Base-by-base conservation (phyloP, 2,113 vertebrate genomes). In the Malurus cyaneus region DNA sequence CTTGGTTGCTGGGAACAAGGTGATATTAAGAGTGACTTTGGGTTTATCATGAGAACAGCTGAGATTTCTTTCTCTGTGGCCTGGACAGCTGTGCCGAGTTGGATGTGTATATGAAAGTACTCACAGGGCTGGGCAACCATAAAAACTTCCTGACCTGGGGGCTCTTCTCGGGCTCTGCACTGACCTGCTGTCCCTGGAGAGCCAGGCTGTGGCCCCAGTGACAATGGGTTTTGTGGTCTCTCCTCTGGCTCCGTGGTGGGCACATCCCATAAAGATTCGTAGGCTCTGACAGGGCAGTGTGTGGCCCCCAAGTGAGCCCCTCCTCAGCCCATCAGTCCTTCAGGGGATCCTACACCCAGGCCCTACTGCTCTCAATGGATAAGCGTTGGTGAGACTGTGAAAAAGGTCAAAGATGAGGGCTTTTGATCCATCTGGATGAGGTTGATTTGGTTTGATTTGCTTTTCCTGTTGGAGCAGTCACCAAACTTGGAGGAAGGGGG, bases 41-140 rank as follows among this genome's bases (percentile, higher is more conserved):
- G 28, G 11, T 42, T 94, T 91, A 56, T 78, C 64, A 28, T 28
- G 61, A 82, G 69, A 91, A 29, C 69, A 84, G 87, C 61, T 66
- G 95, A 84, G 21, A 16, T 93, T 96, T 96, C 85, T 76, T 84
- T 88, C 57, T 71, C 53, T 46, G 92, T 94, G 92, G 78, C 92
- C 91, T 24, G 21, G 53, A 91, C 92, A 91, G 90, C 95, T 73
- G 77, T 65, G 11, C 72, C 1, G 52, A 69, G 86, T 90, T 8
- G 21, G 62, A 94, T 88, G 52, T 79, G 88, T 72, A 52, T 86
- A 72, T 92, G 72, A 69, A 88, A 88, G 83, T 71, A 74, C 82
- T 93, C 72, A 6, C 18, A 31, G 95, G 96, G 95, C 95, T 87
- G 72, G 84, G 44, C 41, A 32, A 15, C 56, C 53, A 31, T 76